Conservation (phyloP, 2,113 vertebrate species). For the Psophia crepitans region DNA sequence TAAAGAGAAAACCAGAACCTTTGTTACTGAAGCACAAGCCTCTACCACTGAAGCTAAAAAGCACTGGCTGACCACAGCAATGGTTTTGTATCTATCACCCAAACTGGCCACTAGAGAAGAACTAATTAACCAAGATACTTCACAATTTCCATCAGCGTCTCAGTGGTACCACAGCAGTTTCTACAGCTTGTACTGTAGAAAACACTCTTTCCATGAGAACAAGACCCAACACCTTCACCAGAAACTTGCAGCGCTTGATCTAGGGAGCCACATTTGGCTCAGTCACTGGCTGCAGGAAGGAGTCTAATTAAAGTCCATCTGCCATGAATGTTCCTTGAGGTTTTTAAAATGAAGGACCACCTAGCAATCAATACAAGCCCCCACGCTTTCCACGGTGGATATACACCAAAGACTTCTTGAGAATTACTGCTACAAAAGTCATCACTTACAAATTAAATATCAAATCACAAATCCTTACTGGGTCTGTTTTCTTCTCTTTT, state of each 20-base stretch:
- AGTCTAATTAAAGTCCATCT: neutral
- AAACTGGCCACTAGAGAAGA: neutral
- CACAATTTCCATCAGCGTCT: neutral
- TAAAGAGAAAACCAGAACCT: constrained; percentile 40
- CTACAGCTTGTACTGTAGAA: neutral
- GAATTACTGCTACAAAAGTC: neutral
- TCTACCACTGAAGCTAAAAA: neutral
- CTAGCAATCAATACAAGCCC: neutral
- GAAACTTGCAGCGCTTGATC: neutral
- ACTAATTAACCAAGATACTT: neutral
- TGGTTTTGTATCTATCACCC: neutral
- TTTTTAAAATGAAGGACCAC: neutral
- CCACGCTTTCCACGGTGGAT: neutral
- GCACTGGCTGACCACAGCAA: neutral
- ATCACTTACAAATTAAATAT: neutral
- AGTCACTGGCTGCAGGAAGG: neutral
- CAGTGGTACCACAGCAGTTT: neutral
- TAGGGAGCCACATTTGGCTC: neutral
- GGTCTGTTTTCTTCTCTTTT: neutral
- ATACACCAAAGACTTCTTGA: neutral
- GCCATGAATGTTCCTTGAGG: neutral
- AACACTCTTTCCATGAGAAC: neutral
- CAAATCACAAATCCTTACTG: neutral
- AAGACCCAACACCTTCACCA: neutral
- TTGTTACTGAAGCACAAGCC: neutral